Conservation (phyloP, 2,113 vertebrate species). For the Anoplopoma fimbria region DNA sequence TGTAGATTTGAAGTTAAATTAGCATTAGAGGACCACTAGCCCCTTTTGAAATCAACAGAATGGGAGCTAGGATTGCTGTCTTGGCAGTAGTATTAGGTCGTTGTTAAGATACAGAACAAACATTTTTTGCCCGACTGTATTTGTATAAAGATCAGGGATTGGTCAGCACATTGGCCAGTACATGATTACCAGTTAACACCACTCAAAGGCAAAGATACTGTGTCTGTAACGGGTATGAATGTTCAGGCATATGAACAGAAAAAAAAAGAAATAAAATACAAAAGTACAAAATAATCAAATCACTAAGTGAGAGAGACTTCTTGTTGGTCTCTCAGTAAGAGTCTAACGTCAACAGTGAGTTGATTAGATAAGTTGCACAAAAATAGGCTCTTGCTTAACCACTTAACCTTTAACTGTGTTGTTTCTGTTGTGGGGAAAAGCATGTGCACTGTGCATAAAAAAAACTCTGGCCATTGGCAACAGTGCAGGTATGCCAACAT, state of each 20-base stretch:
- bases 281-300: neutral
- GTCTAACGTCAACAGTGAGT: neutral
- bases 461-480: neutral
- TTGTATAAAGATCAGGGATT: constrained; percentile 5
- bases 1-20: constrained; percentile 73
- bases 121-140: constrained; percentile 25
- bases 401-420: neutral
- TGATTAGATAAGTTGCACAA: neutral
- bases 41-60: constrained; percentile 46
- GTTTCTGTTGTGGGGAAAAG: neutral
- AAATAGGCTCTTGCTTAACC: neutral
- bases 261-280: neutral
- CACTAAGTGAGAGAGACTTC: neutral
- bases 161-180: neutral
- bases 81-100: constrained; percentile 44
- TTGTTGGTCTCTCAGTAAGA: too few species aligned
- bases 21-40: constrained; percentile 61
- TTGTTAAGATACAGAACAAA: constrained; percentile 31
- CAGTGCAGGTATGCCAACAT: neutral
- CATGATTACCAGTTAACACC: neutral
- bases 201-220: constrained; percentile 1
- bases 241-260: neutral
- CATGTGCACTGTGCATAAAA: neutral
- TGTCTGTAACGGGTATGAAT: neutral
- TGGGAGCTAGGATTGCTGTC: constrained; percentile 6